Conservation (phyloP, 1,140 invertebrate species). For the Brachionus sp. region DNA sequence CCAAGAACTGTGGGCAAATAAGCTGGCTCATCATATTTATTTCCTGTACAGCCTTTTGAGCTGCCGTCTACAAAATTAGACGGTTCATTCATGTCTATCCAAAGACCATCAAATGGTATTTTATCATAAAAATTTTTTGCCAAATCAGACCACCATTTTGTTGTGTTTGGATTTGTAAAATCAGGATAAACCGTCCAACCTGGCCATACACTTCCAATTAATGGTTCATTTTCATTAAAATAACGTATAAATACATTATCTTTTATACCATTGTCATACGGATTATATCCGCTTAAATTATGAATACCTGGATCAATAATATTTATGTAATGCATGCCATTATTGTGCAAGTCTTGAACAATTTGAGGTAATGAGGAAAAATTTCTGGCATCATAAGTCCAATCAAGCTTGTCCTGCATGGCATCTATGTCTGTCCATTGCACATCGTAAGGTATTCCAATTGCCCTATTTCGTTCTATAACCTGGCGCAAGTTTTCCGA, state of each 20-base stretch:
- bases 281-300: constrained; percentile 50
- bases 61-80: constrained; percentile 74
- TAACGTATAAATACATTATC: constrained; percentile 68
- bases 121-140: constrained; percentile 64
- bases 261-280: constrained; percentile 60
- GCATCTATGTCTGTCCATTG: constrained; percentile 60
- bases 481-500: constrained; percentile 47
- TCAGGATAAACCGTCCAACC: constrained; percentile 42
- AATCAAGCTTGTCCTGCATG: constrained; percentile 52
- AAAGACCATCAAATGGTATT: constrained; percentile 69
- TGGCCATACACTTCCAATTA: constrained; percentile 67
- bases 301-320: constrained; percentile 58
- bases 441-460: constrained; percentile 51
- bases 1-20: constrained; percentile 59
- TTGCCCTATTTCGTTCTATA: constrained; percentile 16
- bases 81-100: constrained; percentile 74
- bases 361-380: constrained; percentile 52
- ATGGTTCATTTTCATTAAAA: constrained; percentile 48
- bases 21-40: constrained; percentile 62
- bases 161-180: constrained; percentile 32
- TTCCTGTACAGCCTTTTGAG: constrained; percentile 62
- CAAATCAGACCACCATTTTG: constrained; percentile 60
- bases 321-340: constrained; percentile 54
- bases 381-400: constrained; percentile 51
- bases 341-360: constrained; percentile 52